phyloP scores from a whole-genome alignment of 2,797 vertebrate genomes.

The Dermochelys coriacea region DNA sequence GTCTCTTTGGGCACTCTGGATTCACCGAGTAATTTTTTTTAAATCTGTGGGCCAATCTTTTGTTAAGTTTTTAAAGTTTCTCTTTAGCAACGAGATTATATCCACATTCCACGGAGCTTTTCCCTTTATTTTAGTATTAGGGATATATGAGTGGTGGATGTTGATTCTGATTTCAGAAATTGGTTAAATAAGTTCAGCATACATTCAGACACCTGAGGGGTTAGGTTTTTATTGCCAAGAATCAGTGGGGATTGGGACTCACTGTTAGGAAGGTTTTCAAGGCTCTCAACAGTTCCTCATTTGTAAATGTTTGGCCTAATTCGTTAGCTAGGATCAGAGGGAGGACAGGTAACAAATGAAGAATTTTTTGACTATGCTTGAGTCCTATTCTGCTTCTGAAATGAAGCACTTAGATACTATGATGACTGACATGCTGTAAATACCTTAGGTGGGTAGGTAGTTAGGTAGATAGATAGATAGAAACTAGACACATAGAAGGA shows the following conservation, averaged over 20 bases:
- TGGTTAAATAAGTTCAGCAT: conserved; percentile 2
- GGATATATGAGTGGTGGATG: not conserved
- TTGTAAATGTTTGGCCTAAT: conserved; percentile 18
- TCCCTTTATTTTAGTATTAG: not conserved
- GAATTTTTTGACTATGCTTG: not conserved
- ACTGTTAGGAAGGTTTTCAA: not conserved
- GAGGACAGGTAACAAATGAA: not conserved
- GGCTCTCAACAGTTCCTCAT: not conserved
- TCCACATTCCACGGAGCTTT: not conserved
- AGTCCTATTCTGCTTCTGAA: not conserved
- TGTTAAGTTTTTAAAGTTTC: not conserved
- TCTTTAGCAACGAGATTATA: not conserved
- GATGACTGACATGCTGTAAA: conserved; percentile 6
- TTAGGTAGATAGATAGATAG: too few relatives aligned
- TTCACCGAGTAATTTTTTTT: not conserved
- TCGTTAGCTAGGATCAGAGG: conserved; percentile 11
- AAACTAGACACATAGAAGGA: not conserved
- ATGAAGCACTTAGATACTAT: not conserved
- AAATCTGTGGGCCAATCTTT: not conserved
- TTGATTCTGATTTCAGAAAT: not conserved
- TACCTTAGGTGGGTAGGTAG: not conserved
- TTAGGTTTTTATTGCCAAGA: not conserved
- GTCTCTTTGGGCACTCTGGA: not conserved
- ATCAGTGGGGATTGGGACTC: not conserved
- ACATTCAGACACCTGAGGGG: not conserved